Conservation (phyloP, 2,888 invertebrate species). For the Bhutanitis thaidina region DNA sequence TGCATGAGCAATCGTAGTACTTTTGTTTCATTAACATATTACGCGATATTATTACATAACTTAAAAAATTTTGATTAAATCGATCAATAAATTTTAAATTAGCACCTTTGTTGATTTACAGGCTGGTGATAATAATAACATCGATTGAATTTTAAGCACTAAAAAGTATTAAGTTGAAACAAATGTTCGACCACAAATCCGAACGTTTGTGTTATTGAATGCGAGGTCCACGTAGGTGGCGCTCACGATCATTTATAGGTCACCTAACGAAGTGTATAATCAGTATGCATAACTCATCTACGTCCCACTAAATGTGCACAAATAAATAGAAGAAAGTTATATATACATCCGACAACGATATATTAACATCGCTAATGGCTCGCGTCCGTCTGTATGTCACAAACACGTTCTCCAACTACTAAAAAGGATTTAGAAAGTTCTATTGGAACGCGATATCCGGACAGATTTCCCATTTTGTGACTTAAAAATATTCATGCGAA, state of each 20-base stretch:
- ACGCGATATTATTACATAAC: too few species aligned
- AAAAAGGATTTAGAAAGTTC: slow-evolving; percentile 66
- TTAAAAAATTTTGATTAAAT: too few species aligned
- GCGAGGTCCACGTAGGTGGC: too few species aligned
- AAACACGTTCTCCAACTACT: slow-evolving; percentile 53
- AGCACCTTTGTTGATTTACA: too few species aligned
- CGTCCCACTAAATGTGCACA: slow-evolving; percentile 19
- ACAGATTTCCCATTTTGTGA: slow-evolving; percentile 18
- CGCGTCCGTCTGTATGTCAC: slow-evolving; percentile 22
- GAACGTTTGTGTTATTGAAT: too few species aligned
- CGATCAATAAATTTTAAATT: too few species aligned
- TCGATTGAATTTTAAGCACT: too few species aligned
- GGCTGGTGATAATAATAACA: too few species aligned
- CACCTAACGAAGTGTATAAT: slow-evolving; percentile 3
- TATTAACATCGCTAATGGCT: slow-evolving; percentile 30
- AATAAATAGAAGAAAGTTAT: slow-evolving; percentile 49
- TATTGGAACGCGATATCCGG: slow-evolving; percentile 27
- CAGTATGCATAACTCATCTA: slow-evolving; percentile 20
- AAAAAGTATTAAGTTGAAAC: too few species aligned
- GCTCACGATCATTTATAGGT: not conserved
- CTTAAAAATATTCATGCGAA: not conserved
- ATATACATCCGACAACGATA: slow-evolving; percentile 27
- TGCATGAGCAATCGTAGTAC: too few species aligned
- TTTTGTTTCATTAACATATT: too few species aligned
- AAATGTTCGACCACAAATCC: too few species aligned